Evolutionary conservation across 2,797 vertebrate species (phyloP), one percentile per base, ranked within the genome.

Genomic region (Poeciliopsis turneri): DNA sequence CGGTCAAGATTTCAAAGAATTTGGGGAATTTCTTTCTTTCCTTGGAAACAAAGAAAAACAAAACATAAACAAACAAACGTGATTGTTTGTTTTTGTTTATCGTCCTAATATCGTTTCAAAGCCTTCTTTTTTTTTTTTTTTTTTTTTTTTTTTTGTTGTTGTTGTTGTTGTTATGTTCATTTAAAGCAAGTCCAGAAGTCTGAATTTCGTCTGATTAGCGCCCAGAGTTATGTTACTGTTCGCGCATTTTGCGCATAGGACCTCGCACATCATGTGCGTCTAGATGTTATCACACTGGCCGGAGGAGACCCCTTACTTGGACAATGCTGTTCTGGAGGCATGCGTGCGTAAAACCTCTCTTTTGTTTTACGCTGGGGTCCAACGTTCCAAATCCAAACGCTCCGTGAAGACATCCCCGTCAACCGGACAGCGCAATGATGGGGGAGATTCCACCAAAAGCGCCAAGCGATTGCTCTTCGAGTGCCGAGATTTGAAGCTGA

Each of bases 341-440:
- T 46, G 76, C 36, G 53, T 51, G 82, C 39, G 72, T 75, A 87
- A 86, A 69, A 2, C 11, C 23, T 30, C 47, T 61, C 51, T 13
- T 78, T 78, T 20, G 30, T 53, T 81, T 79, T 69, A 6, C 28
- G 75, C 74, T 74, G 85, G 76, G 76, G 57, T 33, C 71, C 61
- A 43, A n/a, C 71, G 23, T 45, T 49, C 45, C 30, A 53, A 41
- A 4, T 15, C 47, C 13, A 25, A 39, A 73, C 5, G 23, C 49
- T 15, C 28, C 25, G 74, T 39, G 71, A 39, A 15, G 5, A 15
- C 41, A 45, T 41, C 5, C 2, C 18, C 25, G 11, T 28, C 5
- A 20, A 59, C 61, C n/a, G 64, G 55, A 43, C 51, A 73, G 23
- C 10, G 25, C 7, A 68, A 41, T 41, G 64, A 61, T 33, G 18